Conservation (phyloP, 2,797 vertebrate species). For the Allobates femoralis region DNA sequence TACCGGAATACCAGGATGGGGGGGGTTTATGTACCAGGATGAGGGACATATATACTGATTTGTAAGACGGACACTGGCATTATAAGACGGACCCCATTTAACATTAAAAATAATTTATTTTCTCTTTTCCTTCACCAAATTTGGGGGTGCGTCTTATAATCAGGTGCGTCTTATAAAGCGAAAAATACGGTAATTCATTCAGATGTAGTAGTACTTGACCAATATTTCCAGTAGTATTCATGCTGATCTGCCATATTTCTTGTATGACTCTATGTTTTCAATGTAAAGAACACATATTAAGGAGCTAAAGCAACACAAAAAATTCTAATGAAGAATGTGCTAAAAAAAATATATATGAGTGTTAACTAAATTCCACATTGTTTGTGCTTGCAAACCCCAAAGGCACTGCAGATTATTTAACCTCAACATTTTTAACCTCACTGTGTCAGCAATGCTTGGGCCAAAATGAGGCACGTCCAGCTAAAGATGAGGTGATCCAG, state of each 20-base stretch:
- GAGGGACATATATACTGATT: too few species aligned
- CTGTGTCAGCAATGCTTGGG: conserved; percentile 61
- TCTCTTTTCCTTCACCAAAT: too few species aligned
- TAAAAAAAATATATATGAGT: conserved; percentile 55
- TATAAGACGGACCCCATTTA: too few species aligned
- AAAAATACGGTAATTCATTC: too few species aligned
- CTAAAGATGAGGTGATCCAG: conserved; percentile 59
- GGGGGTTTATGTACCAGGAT: too few species aligned
- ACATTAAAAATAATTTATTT: too few species aligned
- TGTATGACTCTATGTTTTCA: conserved; percentile 40
- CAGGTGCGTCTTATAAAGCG: too few species aligned
- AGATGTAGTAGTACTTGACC: too few species aligned
- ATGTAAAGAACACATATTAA: conserved; percentile 48
- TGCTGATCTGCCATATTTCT: conserved; percentile 32
- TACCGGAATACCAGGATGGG: too few species aligned
- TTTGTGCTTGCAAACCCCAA: conserved; percentile 60
- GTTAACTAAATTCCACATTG: conserved; percentile 61
- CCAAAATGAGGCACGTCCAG: conserved; percentile 60
- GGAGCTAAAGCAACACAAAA: conserved; percentile 49
- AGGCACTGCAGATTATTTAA: conserved; percentile 63
- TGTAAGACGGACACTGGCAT: too few species aligned
- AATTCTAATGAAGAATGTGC: conserved; percentile 56
- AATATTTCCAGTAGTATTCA: conserved; percentile 19
- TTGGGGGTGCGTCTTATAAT: too few species aligned
- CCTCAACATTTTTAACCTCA: conserved; percentile 64